Conservation (phyloP, 2,797 vertebrate genomes). For the Bradypodion ventrale region DNA sequence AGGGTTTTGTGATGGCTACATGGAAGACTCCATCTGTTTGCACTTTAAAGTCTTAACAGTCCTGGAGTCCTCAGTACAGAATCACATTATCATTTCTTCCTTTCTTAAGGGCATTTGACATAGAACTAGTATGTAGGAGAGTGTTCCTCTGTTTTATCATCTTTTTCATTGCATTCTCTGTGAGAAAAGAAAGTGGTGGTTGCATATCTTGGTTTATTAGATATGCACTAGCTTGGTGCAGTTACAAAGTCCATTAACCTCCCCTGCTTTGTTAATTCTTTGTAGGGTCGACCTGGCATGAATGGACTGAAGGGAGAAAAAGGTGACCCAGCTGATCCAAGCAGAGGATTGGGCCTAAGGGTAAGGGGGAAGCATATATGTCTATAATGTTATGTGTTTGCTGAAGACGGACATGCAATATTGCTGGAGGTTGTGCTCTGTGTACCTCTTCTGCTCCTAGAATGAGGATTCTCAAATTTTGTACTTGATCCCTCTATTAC, state of each 20-base stretch:
- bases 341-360: slow-evolving; percentile 69
- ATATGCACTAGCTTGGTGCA: neutral
- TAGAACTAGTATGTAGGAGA: neutral
- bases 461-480: neutral
- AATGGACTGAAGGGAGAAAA: slow-evolving; percentile 95
- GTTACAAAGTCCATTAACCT: neutral
- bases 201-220: neutral
- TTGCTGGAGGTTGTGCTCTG: neutral
- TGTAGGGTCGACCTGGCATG: slow-evolving; percentile 91
- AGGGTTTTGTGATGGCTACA: neutral
- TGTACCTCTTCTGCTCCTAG: neutral
- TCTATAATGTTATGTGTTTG: neutral
- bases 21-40: neutral
- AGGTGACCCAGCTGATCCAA: slow-evolving; percentile 77
- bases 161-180: neutral
- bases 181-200: neutral
- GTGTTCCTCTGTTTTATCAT: neutral
- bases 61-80: neutral
- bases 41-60: neutral
- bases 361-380: slow-evolving; percentile 69
- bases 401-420: neutral
- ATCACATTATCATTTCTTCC: too few relatives aligned
- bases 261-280: neutral
- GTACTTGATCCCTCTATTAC: too few relatives aligned
- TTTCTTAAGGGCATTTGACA: neutral